Evolutionary conservation across 2,888 invertebrate genomes (phyloP), one percentile per base, ranked within the genome.

Genomic region (Tuta absoluta): DNA sequence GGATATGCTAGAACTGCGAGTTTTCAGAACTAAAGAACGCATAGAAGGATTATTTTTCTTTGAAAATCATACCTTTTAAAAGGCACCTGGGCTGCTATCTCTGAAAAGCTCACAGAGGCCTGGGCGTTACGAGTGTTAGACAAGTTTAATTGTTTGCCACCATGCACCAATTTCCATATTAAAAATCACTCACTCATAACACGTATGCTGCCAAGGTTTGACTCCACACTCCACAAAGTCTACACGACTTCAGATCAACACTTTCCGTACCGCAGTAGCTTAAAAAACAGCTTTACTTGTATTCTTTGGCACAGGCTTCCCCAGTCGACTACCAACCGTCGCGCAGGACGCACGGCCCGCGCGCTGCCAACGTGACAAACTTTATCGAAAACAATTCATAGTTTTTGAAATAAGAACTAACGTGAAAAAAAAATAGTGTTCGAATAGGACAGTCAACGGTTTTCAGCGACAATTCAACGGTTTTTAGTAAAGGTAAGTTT

Each of bases 401-500:
- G 53, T 53, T 14, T 24, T 24, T 53, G 14, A 53, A 21, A 53
- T 28, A 12, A 53, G 56, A 45, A 45, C 45, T 56, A 14, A 1
- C 56, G 33, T 24, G 33, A 56, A 33, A 17, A 33, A 5, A 8
- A 8, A 24, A 8, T n/a, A 24, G 56, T 56, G 56, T 11, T 56
- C 17, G 14, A 33, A n/a, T 17, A 28, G 24, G 33, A 56, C 56
- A 2, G 45, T 51, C 1, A 23, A 19, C 28, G n/a, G 33, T 56
- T 56, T 33, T 10, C n/a, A 56, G 17, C n/a, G n/a, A 56, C 14
- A 11, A 56, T 28, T 17, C n/a, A 10, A 12, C 2, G 33, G 56
- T 23, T 56, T 56, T 33, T 33, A 56, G 28, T 28, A 33, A 24
- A 56, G 33, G 56, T 56, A 33, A 56, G 56, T 56, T 28, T 3